Percentiles rank a stretch among this genome's conserved stretches.
These are phyloP conservation scores for Diplazon laetatorius DNA, from an alignment of 2,888 invertebrate species.

Conservation along the genomic window DNA sequence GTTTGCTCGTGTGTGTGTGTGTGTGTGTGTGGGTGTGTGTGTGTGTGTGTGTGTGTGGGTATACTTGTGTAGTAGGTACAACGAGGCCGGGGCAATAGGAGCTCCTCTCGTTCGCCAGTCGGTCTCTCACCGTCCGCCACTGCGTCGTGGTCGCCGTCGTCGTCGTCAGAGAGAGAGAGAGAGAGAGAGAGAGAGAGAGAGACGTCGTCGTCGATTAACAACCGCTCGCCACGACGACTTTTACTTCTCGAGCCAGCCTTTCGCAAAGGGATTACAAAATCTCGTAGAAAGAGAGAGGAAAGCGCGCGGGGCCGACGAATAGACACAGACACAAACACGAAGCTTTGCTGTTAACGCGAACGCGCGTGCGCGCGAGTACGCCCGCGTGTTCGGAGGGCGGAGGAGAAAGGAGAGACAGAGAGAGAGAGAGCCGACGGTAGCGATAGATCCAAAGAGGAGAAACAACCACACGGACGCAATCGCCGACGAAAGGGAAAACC, in stretches of 20 bases:
- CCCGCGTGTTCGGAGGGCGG: background rate
- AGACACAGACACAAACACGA: conserved; percentile 16
- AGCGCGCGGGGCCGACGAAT: conserved; percentile 26
- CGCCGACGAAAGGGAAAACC: conserved; percentile 31
- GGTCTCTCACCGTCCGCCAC: conserved; percentile 67
- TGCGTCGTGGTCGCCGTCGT: conserved; percentile 57
- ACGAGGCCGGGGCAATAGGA: conserved; percentile 61
- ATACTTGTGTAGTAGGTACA: conserved; percentile 57
- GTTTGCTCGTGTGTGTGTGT: conserved; percentile 13
- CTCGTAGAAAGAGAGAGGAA: conserved; percentile 72
- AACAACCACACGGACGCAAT: too few relatives aligned
- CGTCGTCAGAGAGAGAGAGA: too few relatives aligned
- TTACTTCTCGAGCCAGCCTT: conserved; percentile 69
- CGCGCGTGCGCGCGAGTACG: background rate
- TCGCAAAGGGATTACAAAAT: conserved; percentile 80
- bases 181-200: too few relatives aligned
- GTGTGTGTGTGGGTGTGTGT: conserved; percentile 50
- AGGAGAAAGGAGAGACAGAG: conserved; percentile 36
- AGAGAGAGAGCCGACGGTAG: too few relatives aligned
- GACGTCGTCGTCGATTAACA: conserved; percentile 51
- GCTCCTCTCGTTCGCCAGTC: conserved; percentile 68
- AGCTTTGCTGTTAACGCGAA: too few relatives aligned
- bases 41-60: conserved; percentile 36
- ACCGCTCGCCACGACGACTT: conserved; percentile 64
- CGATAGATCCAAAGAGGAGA: too few relatives aligned